These are phyloP conservation scores for Lithobius niger DNA, from an alignment of 1,140 invertebrate genomes.

Conservation along the genomic window DNA sequence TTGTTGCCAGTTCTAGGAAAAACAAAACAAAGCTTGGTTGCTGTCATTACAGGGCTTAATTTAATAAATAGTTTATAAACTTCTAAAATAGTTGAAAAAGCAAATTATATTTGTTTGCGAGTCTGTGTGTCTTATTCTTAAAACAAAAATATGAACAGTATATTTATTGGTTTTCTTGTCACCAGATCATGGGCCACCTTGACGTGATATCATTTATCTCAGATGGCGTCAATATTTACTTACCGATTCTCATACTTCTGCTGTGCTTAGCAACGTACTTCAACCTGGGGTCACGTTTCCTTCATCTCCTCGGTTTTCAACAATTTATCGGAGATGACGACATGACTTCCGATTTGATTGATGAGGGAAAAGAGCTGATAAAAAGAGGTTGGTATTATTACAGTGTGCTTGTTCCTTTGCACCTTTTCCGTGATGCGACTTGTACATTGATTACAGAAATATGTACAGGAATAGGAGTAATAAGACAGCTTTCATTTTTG, in stretches of 20 bases:
- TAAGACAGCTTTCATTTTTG: no score
- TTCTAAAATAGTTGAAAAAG: no score
- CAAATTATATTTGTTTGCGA: background rate
- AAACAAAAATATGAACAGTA: no score
- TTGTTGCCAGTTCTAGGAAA: no score
- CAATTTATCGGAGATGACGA: constrained; percentile 91
- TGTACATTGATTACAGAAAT: no score
- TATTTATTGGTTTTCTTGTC: constrained; percentile 19
- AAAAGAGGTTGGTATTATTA: constrained; percentile 59
- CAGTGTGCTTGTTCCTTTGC: no score
- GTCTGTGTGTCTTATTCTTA: constrained; percentile 6
- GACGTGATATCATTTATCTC: constrained; percentile 94
- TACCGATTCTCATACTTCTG: constrained; percentile 89
- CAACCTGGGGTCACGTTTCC: constrained; percentile 72
- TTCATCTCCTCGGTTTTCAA: constrained; percentile 80
- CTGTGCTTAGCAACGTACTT: constrained; percentile 93
- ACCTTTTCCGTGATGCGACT: no score
- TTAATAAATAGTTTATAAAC: no score
- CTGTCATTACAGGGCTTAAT: no score
- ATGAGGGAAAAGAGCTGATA: constrained; percentile 82
- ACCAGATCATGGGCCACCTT: constrained; percentile 98
- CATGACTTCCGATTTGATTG: constrained; percentile 78
- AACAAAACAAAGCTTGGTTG: no score
- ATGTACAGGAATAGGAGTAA: no score
- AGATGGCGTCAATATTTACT: constrained; percentile 97